phyloP scores from a whole-genome alignment of 2,797 vertebrate species.

The Loriculus beryllinus region DNA sequence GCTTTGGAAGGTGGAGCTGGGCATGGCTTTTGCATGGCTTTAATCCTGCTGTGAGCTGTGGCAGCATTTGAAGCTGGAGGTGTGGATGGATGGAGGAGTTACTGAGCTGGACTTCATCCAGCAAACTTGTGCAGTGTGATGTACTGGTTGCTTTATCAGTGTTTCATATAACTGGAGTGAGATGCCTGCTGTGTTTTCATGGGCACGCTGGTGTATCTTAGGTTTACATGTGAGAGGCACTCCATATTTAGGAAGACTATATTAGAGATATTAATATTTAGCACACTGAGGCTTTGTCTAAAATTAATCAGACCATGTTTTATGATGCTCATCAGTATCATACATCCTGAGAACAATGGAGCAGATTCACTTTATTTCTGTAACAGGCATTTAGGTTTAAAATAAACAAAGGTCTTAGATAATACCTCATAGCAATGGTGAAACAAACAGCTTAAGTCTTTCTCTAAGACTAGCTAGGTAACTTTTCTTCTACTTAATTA shows the following conservation, averaged over 20 bases:
- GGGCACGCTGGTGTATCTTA: not conserved
- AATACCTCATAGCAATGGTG: not conserved
- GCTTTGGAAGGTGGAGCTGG: not conserved
- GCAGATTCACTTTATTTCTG: not conserved
- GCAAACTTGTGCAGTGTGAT: not conserved
- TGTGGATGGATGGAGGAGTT: not conserved
- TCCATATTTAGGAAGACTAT: not conserved
- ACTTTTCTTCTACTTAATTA: not conserved
- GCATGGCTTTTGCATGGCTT: not conserved
- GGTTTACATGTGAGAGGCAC: not conserved
- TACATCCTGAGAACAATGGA: not conserved
- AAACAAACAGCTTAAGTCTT: not conserved
- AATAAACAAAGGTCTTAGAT: not conserved
- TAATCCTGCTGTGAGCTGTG: not conserved
- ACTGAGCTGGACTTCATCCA: not conserved
- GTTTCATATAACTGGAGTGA: not conserved
- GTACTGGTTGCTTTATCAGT: fast-evolving
- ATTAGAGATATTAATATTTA: not conserved
- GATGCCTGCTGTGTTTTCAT: not conserved
- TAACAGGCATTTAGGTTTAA: not conserved
- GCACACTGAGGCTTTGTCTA: not conserved
- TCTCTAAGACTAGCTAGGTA: not conserved
- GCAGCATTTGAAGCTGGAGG: no score
- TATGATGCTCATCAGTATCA: not conserved
- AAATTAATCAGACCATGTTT: not conserved